Evolutionary conservation across 2,797 vertebrate species (phyloP), one percentile per base, ranked within the genome.

Genomic region (Pipistrellus nathusii): DNA sequence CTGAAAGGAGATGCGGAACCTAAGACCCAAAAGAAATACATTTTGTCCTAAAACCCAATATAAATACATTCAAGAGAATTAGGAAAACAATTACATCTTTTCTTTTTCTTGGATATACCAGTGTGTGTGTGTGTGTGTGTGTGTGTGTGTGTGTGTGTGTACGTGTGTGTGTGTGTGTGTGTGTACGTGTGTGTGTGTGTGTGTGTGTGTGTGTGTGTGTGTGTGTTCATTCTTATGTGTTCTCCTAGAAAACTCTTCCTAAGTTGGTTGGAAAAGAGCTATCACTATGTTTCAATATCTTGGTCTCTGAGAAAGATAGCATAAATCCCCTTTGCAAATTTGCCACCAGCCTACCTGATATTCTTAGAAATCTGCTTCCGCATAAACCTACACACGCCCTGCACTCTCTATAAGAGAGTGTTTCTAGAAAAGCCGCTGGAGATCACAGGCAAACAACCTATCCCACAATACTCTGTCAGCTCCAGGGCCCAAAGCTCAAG

Each of bases 291-390:
- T 86, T 85, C 77, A 76, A 44, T 30, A 92, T 55, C 46, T 55
- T 53, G 32, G 51, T 82, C 94, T 96, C 96, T 96, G 97, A 96
- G 97, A 97, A 94, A 98, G 95, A 83, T 14, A 89, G 73, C 73
- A 97, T 97, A 97, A 97, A 98, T 97, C 93, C 66, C 82, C 93
- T 97, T 97, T 97, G 94, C 96, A 97, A 98, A 93, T 80, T 93
- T 92, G 95, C 88, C 96, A 96, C 88, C 89, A 95, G 64, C 93
- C 83, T 96, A 94, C 90, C 96, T 97, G 97, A 95, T 97, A 96
- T 96, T 98, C 97, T 98, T 97, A 96, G 96, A 98, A 98, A 97
- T 97, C 96, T 97, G 94, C 96, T 97, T 97, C 95, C 25, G 69
- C 38, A 59, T 27, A 62, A 41, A 72, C 27, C 27, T 46, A 44